A percentile compares a stretch with the other conserved stretches of the same genome.
These are phyloP conservation scores for Masnerella sp. DNA, from an alignment of 2,888 invertebrate species.

Conservation along the genomic window DNA sequence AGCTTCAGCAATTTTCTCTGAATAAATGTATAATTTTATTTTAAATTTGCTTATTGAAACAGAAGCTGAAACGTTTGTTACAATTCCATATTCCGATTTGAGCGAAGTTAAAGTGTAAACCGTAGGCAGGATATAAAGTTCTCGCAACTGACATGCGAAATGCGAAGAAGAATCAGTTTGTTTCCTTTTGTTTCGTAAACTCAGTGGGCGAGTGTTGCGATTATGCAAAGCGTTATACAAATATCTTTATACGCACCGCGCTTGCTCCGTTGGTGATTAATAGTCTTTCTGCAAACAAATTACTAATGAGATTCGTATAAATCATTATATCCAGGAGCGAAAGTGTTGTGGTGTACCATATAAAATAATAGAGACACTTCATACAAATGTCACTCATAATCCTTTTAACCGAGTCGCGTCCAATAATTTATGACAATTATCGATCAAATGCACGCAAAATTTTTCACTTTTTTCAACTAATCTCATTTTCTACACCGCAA, in stretches of 20 bases:
- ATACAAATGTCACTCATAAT: conserved; percentile 30
- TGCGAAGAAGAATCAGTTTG: conserved; percentile 37
- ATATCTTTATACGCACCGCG: conserved; percentile 34
- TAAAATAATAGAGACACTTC: conserved; percentile 26
- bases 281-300: conserved; percentile 39
- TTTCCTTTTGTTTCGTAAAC: conserved; percentile 49
- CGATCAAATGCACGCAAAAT: not conserved
- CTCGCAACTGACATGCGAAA: conserved; percentile 32
- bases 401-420: conserved; percentile 1
- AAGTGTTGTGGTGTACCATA: conserved; percentile 16
- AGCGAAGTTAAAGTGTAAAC: conserved; percentile 21
- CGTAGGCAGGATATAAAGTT: conserved; percentile 32
- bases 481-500: not conserved
- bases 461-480: not conserved
- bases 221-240: conserved; percentile 44
- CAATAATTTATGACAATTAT: conserved; percentile 18
- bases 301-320: conserved; percentile 43
- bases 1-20: too few relatives aligned
- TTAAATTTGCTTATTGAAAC: too few relatives aligned
- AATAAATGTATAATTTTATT: too few relatives aligned
- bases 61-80: not conserved
- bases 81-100: conserved; percentile 2
- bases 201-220: conserved; percentile 42
- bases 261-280: conserved; percentile 31
- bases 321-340: conserved; percentile 40